Evolutionary conservation across 2,888 invertebrate species (phyloP).

Genomic region (Magallana nippona): DNA sequence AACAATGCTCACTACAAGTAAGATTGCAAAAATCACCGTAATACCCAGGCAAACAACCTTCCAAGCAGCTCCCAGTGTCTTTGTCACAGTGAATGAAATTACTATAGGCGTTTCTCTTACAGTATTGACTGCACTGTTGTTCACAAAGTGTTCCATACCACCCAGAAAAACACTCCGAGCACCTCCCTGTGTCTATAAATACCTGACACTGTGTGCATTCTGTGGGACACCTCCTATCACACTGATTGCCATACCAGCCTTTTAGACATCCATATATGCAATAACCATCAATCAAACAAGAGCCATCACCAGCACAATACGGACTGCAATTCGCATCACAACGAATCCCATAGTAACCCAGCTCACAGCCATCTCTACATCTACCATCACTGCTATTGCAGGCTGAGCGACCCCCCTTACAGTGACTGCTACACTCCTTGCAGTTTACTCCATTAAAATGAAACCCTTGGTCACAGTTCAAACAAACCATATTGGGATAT

Average conservation of each 20-base stretch:
- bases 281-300: constrained; percentile 36
- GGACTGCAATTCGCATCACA: constrained; percentile 55
- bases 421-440: constrained; percentile 50
- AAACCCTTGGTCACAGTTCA: no score
- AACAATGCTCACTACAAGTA: constrained; percentile 56
- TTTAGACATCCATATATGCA: constrained; percentile 53
- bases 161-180: constrained; percentile 54
- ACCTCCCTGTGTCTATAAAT: constrained; percentile 46
- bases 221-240: constrained; percentile 51
- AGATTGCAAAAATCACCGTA: constrained; percentile 57
- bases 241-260: constrained; percentile 56
- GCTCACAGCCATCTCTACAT: constrained; percentile 53
- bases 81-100: constrained; percentile 54
- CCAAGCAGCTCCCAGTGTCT: constrained; percentile 51
- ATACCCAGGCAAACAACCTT: constrained; percentile 55
- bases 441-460: constrained; percentile 37
- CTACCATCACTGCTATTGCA: constrained; percentile 44
- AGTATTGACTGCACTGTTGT: constrained; percentile 48
- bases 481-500: background rate
- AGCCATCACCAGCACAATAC: constrained; percentile 49
- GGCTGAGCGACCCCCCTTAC: constrained; percentile 38
- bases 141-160: constrained; percentile 59
- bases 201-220: constrained; percentile 46
- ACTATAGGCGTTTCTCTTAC: constrained; percentile 46
- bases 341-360: constrained; percentile 51